These are phyloP conservation scores for Asarcornis scutulata DNA, from an alignment of 2,113 vertebrate genomes.

Conservation along the genomic window DNA sequence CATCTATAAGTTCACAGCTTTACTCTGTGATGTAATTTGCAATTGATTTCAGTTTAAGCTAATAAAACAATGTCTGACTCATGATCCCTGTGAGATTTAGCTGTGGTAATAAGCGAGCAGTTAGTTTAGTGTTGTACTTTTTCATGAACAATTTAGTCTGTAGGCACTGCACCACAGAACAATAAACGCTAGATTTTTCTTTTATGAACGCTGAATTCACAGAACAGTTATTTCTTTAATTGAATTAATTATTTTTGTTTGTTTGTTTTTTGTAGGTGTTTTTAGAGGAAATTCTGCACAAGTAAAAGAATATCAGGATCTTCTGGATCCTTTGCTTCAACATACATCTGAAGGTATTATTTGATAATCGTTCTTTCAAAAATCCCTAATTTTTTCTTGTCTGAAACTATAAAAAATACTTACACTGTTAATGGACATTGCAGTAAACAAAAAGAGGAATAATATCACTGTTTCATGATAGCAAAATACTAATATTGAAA, in stretches of 20 bases:
- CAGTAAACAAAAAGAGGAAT: neutral
- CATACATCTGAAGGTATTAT: slow-evolving; percentile 86
- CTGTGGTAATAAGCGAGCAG: neutral
- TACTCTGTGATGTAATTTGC: rapidly evolving
- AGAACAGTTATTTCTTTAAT: neutral
- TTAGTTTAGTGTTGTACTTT: neutral
- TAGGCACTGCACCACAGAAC: neutral
- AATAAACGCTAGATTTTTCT: neutral
- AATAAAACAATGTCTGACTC: neutral
- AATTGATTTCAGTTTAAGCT: neutral
- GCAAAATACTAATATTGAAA: neutral
- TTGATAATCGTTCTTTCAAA: neutral
- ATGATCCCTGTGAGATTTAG: neutral
- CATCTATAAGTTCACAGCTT: neutral
- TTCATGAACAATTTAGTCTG: neutral
- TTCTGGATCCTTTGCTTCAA: slow-evolving; percentile 90
- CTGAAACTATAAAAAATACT: neutral
- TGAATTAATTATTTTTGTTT: neutral
- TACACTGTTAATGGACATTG: neutral
- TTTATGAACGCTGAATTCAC: neutral
- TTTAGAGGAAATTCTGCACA: slow-evolving; percentile 90
- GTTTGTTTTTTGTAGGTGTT: slow-evolving; percentile 80
- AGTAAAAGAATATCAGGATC: slow-evolving; percentile 91
- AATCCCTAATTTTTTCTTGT: neutral
- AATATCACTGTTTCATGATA: neutral